These are phyloP conservation scores for Polyergus mexicanus DNA, from an alignment of 1,140 invertebrate genomes.

Conservation along the genomic window DNA sequence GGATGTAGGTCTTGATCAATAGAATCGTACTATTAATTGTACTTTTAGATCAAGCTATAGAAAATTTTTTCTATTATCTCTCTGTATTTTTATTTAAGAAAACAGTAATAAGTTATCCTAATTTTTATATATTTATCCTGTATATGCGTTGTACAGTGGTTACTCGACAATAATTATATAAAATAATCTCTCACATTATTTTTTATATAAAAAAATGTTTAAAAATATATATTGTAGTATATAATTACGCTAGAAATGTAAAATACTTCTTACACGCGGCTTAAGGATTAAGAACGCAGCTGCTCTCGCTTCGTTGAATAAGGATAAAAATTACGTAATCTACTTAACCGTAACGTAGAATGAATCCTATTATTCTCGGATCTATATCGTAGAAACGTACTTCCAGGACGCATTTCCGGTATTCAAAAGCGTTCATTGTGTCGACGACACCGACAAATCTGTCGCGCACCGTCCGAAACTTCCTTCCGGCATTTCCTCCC, in stretches of 20 bases:
- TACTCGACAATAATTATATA: too few species aligned
- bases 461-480: conserved; percentile 55
- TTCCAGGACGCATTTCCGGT: background rate
- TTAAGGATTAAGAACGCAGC: background rate
- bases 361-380: background rate
- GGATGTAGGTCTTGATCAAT: background rate
- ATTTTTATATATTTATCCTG: too few species aligned
- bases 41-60: too few species aligned
- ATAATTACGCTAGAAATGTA: background rate
- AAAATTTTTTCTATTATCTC: background rate
- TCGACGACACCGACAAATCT: conserved; percentile 19
- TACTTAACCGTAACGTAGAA: background rate
- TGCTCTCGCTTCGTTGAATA: background rate
- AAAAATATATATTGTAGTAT: too few species aligned
- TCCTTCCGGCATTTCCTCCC: conserved; percentile 50
- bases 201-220: background rate
- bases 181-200: background rate
- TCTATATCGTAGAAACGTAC: background rate
- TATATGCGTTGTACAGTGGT: too few species aligned
- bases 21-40: background rate
- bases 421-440: conserved; percentile 17
- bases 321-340: background rate
- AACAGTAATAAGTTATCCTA: too few species aligned
- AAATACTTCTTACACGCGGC: background rate
- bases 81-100: too few species aligned